Percentiles rank a stretch among this genome's conserved stretches.
Evolutionary conservation across 2,888 invertebrate species (phyloP).

Genomic region (Cryptocephalus moraei): DNA sequence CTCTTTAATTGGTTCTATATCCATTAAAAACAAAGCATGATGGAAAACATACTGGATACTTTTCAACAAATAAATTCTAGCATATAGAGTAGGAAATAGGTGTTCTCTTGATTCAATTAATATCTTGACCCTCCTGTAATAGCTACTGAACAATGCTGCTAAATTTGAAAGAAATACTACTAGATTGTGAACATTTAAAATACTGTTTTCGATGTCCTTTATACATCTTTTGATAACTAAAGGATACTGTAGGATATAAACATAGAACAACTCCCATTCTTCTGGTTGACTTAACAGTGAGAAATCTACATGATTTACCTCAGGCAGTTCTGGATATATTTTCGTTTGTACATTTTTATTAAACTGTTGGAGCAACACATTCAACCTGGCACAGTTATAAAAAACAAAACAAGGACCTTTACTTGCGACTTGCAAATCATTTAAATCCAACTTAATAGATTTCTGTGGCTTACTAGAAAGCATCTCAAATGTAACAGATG

Average conservation of each 20-base stretch:
- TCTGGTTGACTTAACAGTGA: conserved; percentile 55
- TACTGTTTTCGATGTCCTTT: conserved; percentile 40
- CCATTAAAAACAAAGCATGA: conserved; percentile 50
- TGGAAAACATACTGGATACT: conserved; percentile 54
- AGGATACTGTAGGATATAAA: conserved; percentile 56
- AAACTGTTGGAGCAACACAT: conserved; percentile 55
- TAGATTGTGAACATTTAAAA: conserved; percentile 52
- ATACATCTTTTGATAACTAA: conserved; percentile 47
- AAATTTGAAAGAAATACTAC: conserved; percentile 54
- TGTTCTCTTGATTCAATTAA: conserved; percentile 58
- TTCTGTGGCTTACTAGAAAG: conserved; percentile 55
- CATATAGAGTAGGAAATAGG: conserved; percentile 54
- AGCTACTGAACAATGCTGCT: conserved; percentile 58
- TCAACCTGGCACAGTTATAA: conserved; percentile 67
- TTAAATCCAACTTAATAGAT: conserved; percentile 43
- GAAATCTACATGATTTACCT: conserved; percentile 50
- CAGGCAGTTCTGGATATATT: conserved; percentile 51
- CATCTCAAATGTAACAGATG: conserved; percentile 57
- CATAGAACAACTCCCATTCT: conserved; percentile 66
- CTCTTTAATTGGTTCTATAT: conserved; percentile 56
- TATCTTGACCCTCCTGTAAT: conserved; percentile 61
- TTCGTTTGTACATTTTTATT: conserved; percentile 44
- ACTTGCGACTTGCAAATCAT: conserved; percentile 21
- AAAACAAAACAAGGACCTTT: conserved; percentile 55
- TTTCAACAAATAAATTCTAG: conserved; percentile 58